Evolutionary conservation across 2,888 invertebrate genomes (phyloP).

Genomic region (Ochropleura plecta): DNA sequence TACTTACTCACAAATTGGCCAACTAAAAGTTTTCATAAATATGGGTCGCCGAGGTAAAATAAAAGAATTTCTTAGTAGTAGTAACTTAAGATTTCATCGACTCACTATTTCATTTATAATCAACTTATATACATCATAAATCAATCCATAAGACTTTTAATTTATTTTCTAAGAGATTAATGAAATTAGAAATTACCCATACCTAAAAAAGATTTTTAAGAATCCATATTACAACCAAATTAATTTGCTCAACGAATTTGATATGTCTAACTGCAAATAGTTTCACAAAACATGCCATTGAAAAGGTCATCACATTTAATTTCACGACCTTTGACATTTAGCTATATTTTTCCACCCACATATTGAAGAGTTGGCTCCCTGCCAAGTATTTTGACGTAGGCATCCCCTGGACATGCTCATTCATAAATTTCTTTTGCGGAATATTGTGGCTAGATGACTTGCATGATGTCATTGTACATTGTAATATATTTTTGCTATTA

Average conservation of each 20-base stretch:
- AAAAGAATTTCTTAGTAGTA: background rate
- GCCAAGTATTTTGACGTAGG: constrained; percentile 78
- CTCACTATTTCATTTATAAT: background rate
- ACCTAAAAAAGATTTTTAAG: background rate
- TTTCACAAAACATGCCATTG: constrained; percentile 47
- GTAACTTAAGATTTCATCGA: background rate
- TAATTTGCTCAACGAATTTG: constrained; percentile 30
- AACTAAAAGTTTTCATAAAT: background rate
- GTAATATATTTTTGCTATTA: constrained; percentile 24
- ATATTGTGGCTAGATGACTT: constrained; percentile 27
- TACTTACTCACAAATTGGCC: background rate
- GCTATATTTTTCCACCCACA: constrained; percentile 69
- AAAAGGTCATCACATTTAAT: constrained; percentile 62
- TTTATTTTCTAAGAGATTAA: background rate
- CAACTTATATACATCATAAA: background rate
- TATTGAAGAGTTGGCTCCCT: constrained; percentile 71
- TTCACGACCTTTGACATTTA: constrained; percentile 79
- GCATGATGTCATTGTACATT: constrained; percentile 29
- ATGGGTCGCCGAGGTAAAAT: background rate
- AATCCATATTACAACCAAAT: constrained; percentile 10
- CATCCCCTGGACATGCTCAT: constrained; percentile 72
- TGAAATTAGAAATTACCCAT: background rate
- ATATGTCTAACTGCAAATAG: constrained; percentile 64
- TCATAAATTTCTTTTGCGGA: constrained; percentile 75
- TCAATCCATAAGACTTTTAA: no score